Conservation (phyloP, 2,888 invertebrate species). For the Machimus rusticus region DNA sequence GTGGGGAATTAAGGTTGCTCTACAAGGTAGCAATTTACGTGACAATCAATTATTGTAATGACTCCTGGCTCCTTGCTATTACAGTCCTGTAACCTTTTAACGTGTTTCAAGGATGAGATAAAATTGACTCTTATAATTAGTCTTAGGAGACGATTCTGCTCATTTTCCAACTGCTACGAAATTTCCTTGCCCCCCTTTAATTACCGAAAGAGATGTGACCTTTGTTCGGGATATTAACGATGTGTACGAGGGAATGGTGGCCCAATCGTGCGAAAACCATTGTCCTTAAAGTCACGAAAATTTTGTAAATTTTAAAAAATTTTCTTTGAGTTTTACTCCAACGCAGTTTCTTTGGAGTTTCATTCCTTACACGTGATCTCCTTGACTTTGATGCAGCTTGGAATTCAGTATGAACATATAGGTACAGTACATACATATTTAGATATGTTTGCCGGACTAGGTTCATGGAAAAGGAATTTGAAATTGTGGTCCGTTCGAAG, state of each 20-base stretch:
- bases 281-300: background rate
- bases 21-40: slow-evolving; percentile 38
- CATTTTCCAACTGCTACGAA: background rate
- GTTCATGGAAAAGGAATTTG: background rate
- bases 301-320: background rate
- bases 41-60: slow-evolving; percentile 40
- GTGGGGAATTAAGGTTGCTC: slow-evolving; percentile 35
- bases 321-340: background rate
- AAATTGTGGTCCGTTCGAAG: background rate
- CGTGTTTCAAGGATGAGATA: slow-evolving; percentile 35
- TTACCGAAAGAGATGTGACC: slow-evolving; percentile 23
- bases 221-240: background rate
- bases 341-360: background rate
- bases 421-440: too few species aligned
- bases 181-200: background rate
- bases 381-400: background rate
- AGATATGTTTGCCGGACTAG: background rate
- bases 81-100: slow-evolving; percentile 27
- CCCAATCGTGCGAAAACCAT: background rate
- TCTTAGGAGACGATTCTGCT: background rate
- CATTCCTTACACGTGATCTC: background rate
- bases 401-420: too few species aligned
- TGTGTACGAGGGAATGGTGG: background rate
- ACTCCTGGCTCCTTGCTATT: slow-evolving; percentile 26
- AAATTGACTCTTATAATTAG: slow-evolving; percentile 38